Conservation (phyloP, 2,113 vertebrate species). For the Oceanites oceanicus region DNA sequence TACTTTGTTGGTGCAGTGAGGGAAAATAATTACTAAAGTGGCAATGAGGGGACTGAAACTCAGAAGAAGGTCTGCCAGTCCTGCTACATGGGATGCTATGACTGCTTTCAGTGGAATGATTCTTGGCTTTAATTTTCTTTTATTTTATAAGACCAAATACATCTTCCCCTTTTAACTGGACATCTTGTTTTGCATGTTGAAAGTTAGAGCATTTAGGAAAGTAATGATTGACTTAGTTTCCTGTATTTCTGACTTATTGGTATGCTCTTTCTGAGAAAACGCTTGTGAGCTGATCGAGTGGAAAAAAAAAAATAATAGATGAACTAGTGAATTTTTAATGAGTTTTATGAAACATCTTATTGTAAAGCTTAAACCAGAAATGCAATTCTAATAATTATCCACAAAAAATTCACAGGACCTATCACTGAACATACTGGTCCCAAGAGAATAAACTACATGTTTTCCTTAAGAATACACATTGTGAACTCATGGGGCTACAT, state of each 20-base stretch:
- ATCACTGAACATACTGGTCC: neutral
- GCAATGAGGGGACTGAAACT: neutral
- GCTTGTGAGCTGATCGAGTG: neutral
- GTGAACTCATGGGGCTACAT: neutral
- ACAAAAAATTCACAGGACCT: neutral
- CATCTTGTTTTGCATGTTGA: neutral
- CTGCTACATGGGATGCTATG: neutral
- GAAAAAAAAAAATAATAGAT: neutral
- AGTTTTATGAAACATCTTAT: neutral
- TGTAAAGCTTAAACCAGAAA: neutral
- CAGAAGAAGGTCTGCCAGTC: neutral
- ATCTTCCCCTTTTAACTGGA: neutral
- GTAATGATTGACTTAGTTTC: neutral
- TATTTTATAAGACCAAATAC: neutral
- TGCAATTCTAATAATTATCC: neutral
- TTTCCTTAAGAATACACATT: neutral
- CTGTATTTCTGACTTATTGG: neutral
- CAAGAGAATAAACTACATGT: neutral
- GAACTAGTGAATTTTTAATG: neutral
- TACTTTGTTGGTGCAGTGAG: neutral
- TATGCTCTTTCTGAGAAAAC: neutral
- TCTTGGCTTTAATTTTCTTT: neutral
- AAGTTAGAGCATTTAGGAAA: neutral
- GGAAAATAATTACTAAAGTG: neutral
- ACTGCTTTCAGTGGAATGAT: neutral